Evolutionary conservation across 23 tunicate genomes (phyloP), one percentile per base, ranked within the genome.

Genomic region (Phallusia fumigata): DNA sequence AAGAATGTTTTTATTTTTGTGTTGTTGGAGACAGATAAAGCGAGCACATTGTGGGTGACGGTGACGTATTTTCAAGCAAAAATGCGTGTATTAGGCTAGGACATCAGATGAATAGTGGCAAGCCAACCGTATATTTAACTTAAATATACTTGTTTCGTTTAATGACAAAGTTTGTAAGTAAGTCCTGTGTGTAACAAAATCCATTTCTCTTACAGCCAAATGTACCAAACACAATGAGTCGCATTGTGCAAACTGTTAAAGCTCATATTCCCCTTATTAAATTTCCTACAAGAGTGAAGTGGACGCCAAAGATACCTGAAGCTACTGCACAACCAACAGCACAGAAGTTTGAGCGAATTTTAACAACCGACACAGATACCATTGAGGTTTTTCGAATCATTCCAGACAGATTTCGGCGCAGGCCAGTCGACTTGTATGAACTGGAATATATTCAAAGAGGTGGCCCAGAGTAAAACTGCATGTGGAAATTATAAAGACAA

Each of bases 301-400:
- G 98, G 98, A 86, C 84, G 19, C 98, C 98, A 40, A 89, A 86
- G 65, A 81, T 94, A 10, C 83, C 79, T 1, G 40, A 69, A 33
- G 80, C 31, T 0, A 79, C 80, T 77, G 40, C 73, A 0, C 36
- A 35, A 53, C 30, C 33, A 28, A 64, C 75, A 15, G 65, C 53
- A 19, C 32, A 75, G 1, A 28, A 81, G 22, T 28, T 73, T 18
- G 31, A 30, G 24, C 0, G 32, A 11, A 11, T 77, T 19, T 22
- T 18, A 15, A 44, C 40, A 16, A 79, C 33, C 0, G 88, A 52
- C 0, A 77, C 90, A 0, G 98, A 94, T 79, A 94, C 94, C n/a
- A 81, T 94, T 26, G 94, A 94, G 47, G 98, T 94, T 78, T 94
- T 94, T 83, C 81, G 98, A 73, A 90, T 94, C 58, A 82, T 94